Conservation (phyloP, 2,113 vertebrate genomes). For the Tragulus kanchil region DNA sequence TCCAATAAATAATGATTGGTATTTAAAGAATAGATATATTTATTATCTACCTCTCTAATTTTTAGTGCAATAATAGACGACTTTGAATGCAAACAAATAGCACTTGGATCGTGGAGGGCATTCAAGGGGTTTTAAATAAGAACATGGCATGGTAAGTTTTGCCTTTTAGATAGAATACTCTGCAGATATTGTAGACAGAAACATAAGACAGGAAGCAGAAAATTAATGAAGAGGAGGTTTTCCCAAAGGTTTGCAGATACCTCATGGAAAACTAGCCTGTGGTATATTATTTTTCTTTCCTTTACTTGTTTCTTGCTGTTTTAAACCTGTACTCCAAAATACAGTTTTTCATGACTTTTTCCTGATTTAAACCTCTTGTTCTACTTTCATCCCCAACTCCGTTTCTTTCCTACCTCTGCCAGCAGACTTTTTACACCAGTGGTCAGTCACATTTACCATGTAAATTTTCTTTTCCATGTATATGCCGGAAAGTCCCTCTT, state of each 20-base stretch:
- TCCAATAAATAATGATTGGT: neutral
- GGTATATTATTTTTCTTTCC: neutral
- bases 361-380: neutral
- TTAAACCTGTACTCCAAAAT: neutral
- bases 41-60: neutral
- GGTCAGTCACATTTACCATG: neutral
- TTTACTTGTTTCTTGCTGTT: neutral
- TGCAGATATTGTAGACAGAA: neutral
- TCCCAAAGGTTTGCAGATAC: neutral
- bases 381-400: neutral
- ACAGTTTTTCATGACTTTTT: neutral
- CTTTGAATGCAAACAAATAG: neutral
- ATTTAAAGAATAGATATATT: neutral
- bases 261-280: neutral
- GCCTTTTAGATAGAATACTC: neutral
- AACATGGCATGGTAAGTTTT: neutral
- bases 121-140: neutral
- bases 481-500: neutral
- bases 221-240: neutral
- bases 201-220: neutral
- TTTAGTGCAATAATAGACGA: neutral
- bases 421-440: neutral
- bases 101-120: neutral
- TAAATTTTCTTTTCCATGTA: neutral
- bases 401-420: neutral